These are phyloP conservation scores for Oopsacas minuta DNA, from an alignment of 37 sponge, comb jelly and placozoan species.

Conservation along the genomic window DNA sequence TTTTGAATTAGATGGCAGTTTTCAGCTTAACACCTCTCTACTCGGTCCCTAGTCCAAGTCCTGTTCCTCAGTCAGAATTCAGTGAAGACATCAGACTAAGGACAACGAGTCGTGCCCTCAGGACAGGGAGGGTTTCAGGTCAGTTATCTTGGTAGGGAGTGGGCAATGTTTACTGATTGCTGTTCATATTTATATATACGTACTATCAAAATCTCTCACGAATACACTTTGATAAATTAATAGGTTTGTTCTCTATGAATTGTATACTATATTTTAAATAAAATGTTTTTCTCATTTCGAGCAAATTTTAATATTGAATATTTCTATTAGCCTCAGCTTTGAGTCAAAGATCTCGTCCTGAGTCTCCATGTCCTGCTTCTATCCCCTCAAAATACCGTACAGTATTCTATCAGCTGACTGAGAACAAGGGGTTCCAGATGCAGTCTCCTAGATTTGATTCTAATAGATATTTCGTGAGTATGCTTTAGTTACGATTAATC, in stretches of 20 bases:
- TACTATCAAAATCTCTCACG: too few species aligned
- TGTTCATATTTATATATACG: too few species aligned
- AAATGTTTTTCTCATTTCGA: too few species aligned
- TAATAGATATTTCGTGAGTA: not conserved
- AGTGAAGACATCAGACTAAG: not conserved
- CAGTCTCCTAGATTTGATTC: not conserved
- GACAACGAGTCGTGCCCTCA: not conserved
- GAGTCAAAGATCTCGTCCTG: not conserved
- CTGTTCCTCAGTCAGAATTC: not conserved
- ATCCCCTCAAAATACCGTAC: conserved; percentile 5
- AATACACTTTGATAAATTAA: too few species aligned
- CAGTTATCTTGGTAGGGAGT: not conserved
- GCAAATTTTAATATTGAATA: too few species aligned
- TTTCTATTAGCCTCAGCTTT: conserved; percentile 4
- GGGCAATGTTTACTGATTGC: too few species aligned
- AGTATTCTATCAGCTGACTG: not conserved
- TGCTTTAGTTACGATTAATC: too few species aligned
- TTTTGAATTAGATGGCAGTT: not conserved
- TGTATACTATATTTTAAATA: too few species aligned
- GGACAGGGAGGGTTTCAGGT: not conserved
- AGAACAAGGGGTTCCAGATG: conserved; percentile 18
- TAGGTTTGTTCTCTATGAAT: too few species aligned
- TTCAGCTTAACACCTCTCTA: not conserved
- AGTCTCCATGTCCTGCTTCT: not conserved
- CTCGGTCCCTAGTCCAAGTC: not conserved